Conservation (phyloP, 2,113 vertebrate genomes). For the Sinosuthora webbiana region DNA sequence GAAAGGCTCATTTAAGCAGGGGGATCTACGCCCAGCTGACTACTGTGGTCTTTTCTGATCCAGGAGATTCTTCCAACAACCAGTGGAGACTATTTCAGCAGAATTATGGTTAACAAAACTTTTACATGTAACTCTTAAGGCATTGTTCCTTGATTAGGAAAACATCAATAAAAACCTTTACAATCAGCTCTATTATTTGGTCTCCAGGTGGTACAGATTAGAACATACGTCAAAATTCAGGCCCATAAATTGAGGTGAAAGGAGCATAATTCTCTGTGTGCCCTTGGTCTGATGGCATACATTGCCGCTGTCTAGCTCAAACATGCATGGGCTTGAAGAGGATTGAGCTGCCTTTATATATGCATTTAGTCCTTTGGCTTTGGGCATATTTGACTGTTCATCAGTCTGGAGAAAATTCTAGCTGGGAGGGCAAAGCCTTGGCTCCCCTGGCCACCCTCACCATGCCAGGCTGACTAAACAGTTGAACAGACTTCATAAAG, state of each 20-base stretch:
- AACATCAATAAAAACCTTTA: background rate
- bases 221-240: background rate
- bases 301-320: background rate
- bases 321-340: background rate
- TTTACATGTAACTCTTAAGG: background rate
- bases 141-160: background rate
- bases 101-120: background rate
- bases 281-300: background rate
- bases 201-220: background rate
- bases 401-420: background rate
- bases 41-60: background rate
- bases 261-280: background rate
- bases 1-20: background rate
- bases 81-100: background rate
- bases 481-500: background rate
- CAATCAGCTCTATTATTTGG: background rate
- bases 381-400: background rate
- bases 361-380: background rate
- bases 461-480: background rate
- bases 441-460: background rate
- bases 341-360: background rate
- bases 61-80: background rate
- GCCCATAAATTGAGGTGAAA: background rate
- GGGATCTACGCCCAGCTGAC: background rate
- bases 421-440: background rate